Evolutionary conservation across 2,113 vertebrate genomes (phyloP).

Genomic region (Stegastes partitus): DNA sequence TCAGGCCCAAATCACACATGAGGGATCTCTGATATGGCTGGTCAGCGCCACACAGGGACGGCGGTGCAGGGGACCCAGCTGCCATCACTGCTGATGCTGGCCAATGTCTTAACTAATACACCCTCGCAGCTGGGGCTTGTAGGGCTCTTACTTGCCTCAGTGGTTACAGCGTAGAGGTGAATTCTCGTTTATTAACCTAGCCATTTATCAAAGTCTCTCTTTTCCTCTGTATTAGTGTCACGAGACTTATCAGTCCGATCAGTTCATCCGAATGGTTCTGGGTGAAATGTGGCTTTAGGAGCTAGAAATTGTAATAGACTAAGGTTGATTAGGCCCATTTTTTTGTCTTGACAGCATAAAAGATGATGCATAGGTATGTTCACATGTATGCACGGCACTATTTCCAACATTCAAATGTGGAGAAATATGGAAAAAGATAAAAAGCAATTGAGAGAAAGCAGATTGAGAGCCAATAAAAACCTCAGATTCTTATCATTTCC

Average conservation of each 20-base stretch:
- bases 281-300: constrained; percentile 37
- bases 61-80: constrained; percentile 65
- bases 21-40: constrained; percentile 63
- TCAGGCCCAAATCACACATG: constrained; percentile 73
- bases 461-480: constrained; percentile 40
- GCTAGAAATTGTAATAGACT: constrained; percentile 27
- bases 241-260: constrained; percentile 50
- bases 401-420: constrained; percentile 3
- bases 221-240: constrained; percentile 26
- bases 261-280: constrained; percentile 35
- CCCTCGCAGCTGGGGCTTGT: constrained; percentile 76
- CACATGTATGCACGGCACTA: background rate
- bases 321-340: constrained; percentile 31
- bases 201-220: constrained; percentile 68
- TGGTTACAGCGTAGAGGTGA: constrained; percentile 48
- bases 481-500: constrained; percentile 6
- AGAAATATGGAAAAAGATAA: constrained; percentile 18
- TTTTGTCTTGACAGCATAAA: constrained; percentile 10
- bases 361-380: constrained; percentile 16
- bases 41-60: constrained; percentile 60
- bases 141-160: constrained; percentile 53
- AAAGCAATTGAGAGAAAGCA: constrained; percentile 2
- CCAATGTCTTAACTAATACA: constrained; percentile 67
- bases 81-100: constrained; percentile 46
- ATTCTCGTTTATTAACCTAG: constrained; percentile 54